Base-by-base conservation (phyloP, 2,113 vertebrate species). In the Xiphias gladius region DNA sequence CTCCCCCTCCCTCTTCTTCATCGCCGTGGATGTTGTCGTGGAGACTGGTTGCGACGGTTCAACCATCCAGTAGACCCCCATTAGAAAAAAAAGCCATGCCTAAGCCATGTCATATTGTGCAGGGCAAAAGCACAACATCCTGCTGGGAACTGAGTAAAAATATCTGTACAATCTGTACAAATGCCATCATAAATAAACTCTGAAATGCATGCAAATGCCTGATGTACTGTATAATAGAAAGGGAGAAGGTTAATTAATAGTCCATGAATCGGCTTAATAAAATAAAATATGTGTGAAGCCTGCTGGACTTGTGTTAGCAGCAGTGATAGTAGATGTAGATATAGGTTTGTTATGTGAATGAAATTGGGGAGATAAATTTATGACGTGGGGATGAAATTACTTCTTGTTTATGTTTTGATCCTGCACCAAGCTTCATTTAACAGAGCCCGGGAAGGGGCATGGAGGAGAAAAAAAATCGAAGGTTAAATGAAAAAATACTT, bases 1-100 rank as follows among this genome's bases (percentile, higher is more conserved):
- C n/a, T 54, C 52, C n/a, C 52, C n/a, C 52, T 54, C 46, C 19
- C 46, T 48, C 50, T 12, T n/a, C 11, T 70, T 4, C 59, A 62
- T 80, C n/a, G 46, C 19, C 17, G 59, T 39, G 67, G 70, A 70
- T n/a, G 87, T 87, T 78, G 55, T 70, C 4, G 39, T 80, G 78
- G 83, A 63, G 73, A 87, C 78, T 16, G 39, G 19, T 58, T 32
- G 7, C 6, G 9, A 39, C 28, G 73, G 59, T 77, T 65, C 54
- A 75, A 57, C 52, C 65, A 39, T 59, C 32, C 54, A 63, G 46
- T 55, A 24, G 55, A 78, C 57, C 52, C 37, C 32, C n/a, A 71
- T 71, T 69, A 59, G 20, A 62, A 35, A 39, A n/a, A n/a, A n/a
- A n/a, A n/a, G n/a, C n/a, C n/a, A n/a, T 54, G 2, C 0, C 1